Evolutionary conservation across 2,797 vertebrate genomes (phyloP), one percentile per base, ranked within the genome.

Genomic region (Sternotherus odoratus): DNA sequence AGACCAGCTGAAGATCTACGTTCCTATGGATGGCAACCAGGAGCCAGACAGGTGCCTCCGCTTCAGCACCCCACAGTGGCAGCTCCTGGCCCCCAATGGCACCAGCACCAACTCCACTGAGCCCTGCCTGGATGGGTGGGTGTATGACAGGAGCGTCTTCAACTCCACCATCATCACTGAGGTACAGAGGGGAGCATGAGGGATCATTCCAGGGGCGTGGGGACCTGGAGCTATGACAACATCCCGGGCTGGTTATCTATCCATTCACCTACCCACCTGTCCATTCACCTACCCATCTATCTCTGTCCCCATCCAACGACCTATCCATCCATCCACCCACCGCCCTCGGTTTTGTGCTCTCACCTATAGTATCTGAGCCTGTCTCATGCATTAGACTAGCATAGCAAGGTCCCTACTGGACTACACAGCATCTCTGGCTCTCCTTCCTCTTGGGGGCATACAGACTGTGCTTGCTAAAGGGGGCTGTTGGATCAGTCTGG

Each of bases 91-190:
- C 50, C 56, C 69, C 79, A 96, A 95, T 5, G 72, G 80, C 51
- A 92, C 51, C 28, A 87, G 80, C 3, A 90, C 82, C 26, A 94
- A 78, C 33, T 82, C 82, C 49, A 39, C 86, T 17, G 97, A 98
- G 94, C 92, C 82, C 21, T 98, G 98, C 66, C 11, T 87, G 57
- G 97, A 98, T 1, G 98, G 98, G 30, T 98, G 97, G 97, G 98
- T 92, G 0, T 98, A 97, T 10, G 96, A 98, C 57, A 92, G 30
- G 74, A 94, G 96, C 0, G 95, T 98, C 91, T 98, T 98, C 85
- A 79, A 81, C 1, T 50, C 87, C 33, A 98, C 97, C 53, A 98
- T 98, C 0, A 96, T 98, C 26, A 97, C 98, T 1, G 98, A 98
- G 97, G 98, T 98, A 97, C 46, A 78, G 88, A 92, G 79, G 28